These are phyloP conservation scores for Vandiemenella viatica DNA, from an alignment of 2,888 invertebrate species.

Conservation along the genomic window DNA sequence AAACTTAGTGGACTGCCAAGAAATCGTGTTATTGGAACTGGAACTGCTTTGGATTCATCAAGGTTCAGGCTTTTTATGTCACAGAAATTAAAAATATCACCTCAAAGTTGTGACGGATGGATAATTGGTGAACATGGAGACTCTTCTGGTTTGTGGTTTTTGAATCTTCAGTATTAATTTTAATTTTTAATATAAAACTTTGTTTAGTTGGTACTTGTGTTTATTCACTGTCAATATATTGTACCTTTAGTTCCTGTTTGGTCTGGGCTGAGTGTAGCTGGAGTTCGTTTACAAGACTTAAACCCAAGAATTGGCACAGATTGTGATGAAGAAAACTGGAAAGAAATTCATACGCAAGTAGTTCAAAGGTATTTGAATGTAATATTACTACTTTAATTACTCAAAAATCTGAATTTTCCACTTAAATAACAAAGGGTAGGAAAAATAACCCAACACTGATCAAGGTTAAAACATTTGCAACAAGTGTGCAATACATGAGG, in stretches of 20 bases:
- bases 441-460: too few species aligned
- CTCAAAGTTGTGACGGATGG: conserved; percentile 36
- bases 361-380: conserved; percentile 26
- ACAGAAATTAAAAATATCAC: conserved; percentile 33
- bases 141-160: conserved; percentile 29
- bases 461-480: too few species aligned
- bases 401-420: too few species aligned
- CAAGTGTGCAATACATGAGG: too few species aligned
- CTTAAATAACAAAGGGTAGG: too few species aligned
- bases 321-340: conserved; percentile 36
- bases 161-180: too few species aligned
- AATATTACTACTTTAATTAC: too few species aligned
- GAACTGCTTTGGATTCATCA: conserved; percentile 40
- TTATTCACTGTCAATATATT: too few species aligned
- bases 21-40: conserved; percentile 39
- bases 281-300: conserved; percentile 34
- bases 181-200: too few species aligned
- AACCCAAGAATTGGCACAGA: conserved; percentile 32
- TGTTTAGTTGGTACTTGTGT: too few species aligned
- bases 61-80: conserved; percentile 38
- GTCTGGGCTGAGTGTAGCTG: conserved; percentile 40
- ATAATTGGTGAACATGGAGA: conserved; percentile 42
- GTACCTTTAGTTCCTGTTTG: conserved; percentile 42
- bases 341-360: conserved; percentile 31
- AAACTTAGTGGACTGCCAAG: conserved; percentile 41